Percentiles rank a stretch among this genome's conserved stretches.
phyloP scores from a whole-genome alignment of 2,113 vertebrate species.

The Onychostruthus taczanowskii region DNA sequence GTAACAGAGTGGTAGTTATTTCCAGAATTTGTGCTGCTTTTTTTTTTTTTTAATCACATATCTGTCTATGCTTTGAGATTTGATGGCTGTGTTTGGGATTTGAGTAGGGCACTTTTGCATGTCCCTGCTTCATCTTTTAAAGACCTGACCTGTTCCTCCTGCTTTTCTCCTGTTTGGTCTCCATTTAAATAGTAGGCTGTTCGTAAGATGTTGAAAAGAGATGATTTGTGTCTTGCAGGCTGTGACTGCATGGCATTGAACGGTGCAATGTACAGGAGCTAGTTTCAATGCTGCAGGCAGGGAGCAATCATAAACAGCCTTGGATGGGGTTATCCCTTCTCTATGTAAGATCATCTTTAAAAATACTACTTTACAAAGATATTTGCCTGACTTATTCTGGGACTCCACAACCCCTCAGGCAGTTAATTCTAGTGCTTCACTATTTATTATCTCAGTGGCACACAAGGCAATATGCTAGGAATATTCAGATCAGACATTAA shows the following conservation, averaged over 20 bases:
- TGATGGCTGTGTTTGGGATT: not conserved
- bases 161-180: not conserved
- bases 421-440: not conserved
- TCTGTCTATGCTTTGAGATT: not conserved
- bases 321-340: not conserved
- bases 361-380: not conserved
- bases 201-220: not conserved
- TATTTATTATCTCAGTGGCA: not conserved
- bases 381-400: not conserved
- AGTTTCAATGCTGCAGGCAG: not conserved
- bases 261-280: not conserved
- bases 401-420: not conserved
- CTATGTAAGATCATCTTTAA: not conserved
- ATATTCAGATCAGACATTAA: not conserved
- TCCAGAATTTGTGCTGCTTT: not conserved
- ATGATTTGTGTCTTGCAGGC: not conserved
- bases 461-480: not conserved
- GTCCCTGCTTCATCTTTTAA: not conserved
- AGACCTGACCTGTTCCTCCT: not conserved
- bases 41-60: not conserved
- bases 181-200: not conserved
- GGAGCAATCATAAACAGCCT: not conserved
- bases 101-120: not conserved
- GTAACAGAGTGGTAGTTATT: not conserved
- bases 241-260: not conserved